Base-by-base conservation (phyloP, 2,113 vertebrate species). In the Cacatua alba region DNA sequence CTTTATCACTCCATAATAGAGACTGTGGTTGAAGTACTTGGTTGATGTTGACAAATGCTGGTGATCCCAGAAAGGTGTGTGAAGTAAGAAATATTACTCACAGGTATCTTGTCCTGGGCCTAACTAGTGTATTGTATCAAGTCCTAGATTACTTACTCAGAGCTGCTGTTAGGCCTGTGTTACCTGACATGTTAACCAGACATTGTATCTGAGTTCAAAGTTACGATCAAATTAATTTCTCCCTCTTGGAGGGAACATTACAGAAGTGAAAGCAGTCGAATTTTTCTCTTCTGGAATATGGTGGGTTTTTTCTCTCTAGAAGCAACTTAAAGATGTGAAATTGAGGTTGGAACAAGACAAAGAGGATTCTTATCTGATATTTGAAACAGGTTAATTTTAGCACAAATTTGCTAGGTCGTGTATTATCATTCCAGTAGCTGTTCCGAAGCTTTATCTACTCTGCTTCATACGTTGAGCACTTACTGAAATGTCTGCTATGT, bases 401-500 rank as follows among this genome's bases (percentile, higher is more conserved):
- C 55, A 41, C 55, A 39, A 0, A 74, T 79, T 74, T 94, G 51
- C 64, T 37, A 29, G 69, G 60, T 14, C 6, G 21, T 67, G n/a
- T 86, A 23, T 82, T 82, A 43, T 37, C 65, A 63, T 86, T 76
- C 90, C 67, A 96, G 80, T 65, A 84, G 84, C 81, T 92, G 21
- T 92, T 92, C 53, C 49, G 67, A 80, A 94, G 53, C 6, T 43
- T 69, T 79, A 35, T 86, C 76, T 60, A 52, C 41, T 9, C 33
- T 37, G 9, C 24, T 28, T 87, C 63, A 46, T 63, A 5, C 62
- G 65, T 79, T 63, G 83, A 95, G 90, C 80, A 33, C 92, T 55
- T 69, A 49, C 76, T 48, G 75, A 94, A 95, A 39, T 53, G 65
- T 96, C 69, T 92, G 46, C 71, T 93, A 23, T 35, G 65, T 60